phyloP scores from a whole-genome alignment of 2,113 vertebrate species.

The Nesospiza acunhae region DNA sequence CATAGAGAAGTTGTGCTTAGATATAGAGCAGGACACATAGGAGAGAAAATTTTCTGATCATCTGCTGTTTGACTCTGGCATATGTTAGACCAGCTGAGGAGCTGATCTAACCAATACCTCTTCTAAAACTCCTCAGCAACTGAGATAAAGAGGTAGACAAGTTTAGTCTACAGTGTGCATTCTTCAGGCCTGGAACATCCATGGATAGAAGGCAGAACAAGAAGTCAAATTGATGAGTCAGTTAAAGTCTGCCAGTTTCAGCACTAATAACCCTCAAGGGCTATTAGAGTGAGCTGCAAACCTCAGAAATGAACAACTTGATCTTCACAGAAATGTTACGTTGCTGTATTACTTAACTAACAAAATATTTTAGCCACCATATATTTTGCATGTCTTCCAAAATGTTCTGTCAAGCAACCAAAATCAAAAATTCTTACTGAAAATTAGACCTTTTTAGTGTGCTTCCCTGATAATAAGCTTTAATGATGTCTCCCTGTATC shows the following conservation, averaged over 20 bases:
- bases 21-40: background rate
- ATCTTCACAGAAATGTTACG: background rate
- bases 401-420: background rate
- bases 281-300: background rate
- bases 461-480: background rate
- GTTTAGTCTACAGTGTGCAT: background rate
- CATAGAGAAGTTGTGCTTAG: background rate
- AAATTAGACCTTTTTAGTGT: constrained; percentile 3
- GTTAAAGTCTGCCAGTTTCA: background rate
- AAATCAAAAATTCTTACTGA: constrained; percentile 8
- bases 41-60: background rate
- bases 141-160: background rate
- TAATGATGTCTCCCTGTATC: background rate
- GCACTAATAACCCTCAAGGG: background rate
- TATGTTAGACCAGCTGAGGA: background rate
- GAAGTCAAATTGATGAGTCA: background rate
- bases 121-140: background rate
- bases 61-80: background rate
- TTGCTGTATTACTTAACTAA: background rate
- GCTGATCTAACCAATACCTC: background rate
- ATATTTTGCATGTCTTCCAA: background rate
- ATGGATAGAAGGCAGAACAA: background rate
- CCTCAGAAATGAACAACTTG: background rate
- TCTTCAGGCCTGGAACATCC: background rate
- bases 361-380: background rate